Percentiles rank a stretch among this genome's conserved stretches.
Evolutionary conservation across 2,113 vertebrate genomes (phyloP).

Genomic region (Sclerurus mexicanus): DNA sequence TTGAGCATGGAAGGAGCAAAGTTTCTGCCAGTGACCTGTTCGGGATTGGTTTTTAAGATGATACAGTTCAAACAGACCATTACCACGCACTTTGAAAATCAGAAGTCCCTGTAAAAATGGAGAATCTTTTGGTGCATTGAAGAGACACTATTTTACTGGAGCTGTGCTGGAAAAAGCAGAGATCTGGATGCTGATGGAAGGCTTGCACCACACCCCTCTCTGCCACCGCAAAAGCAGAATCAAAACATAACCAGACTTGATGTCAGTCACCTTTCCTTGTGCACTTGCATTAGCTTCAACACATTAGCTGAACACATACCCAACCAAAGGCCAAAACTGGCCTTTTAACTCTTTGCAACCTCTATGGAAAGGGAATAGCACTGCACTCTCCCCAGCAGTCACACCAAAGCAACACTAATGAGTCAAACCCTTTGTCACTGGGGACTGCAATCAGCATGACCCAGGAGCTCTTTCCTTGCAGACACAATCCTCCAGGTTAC

Average conservation of each 20-base stretch:
- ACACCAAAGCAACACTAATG: neutral
- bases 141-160: neutral
- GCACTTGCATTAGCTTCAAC: neutral
- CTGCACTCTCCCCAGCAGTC: neutral
- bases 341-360: neutral
- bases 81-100: neutral
- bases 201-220: rapidly evolving
- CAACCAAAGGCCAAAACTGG: neutral
- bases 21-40: neutral
- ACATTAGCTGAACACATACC: neutral
- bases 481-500: neutral
- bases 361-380: neutral
- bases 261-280: neutral
- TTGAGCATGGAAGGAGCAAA: neutral
- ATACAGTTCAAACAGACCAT: neutral
- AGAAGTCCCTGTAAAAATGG: neutral
- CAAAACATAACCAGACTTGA: neutral
- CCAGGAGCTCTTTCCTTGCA: neutral
- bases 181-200: neutral
- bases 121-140: neutral
- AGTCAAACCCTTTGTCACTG: neutral
- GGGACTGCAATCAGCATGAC: neutral
- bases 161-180: neutral
- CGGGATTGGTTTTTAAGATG: neutral
- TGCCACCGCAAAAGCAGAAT: neutral